Percentiles rank a stretch among this genome's conserved stretches.
Conservation (phyloP, 2,888 invertebrate species). For the Arrhopalites spinosus region DNA sequence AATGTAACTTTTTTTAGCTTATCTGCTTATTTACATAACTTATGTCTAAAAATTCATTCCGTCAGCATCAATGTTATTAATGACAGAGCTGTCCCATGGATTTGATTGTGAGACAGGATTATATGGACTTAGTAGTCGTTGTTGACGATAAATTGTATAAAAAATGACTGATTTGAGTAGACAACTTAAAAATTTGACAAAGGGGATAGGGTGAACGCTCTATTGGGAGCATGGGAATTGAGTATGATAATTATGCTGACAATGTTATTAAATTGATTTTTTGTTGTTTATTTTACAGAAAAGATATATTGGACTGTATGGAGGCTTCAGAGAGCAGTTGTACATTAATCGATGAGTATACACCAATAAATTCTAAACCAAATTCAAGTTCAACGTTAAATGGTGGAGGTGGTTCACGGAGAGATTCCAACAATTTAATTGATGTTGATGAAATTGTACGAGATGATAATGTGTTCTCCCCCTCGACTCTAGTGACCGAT, state of each 20-base stretch:
- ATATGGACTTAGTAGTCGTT: no score
- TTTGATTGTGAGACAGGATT: no score
- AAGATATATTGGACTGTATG: slow-evolving; percentile 44
- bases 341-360: slow-evolving; percentile 53
- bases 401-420: slow-evolving; percentile 19
- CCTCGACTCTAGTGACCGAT: slow-evolving; percentile 2
- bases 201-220: no score
- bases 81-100: no score
- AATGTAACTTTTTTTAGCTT: no score
- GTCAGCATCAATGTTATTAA: no score
- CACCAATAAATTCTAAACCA: slow-evolving; percentile 30
- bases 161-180: no score
- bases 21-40: no score
- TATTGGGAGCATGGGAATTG: not conserved
- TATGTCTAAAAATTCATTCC: no score
- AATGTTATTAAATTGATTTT: not conserved
- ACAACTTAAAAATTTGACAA: no score
- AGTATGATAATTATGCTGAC: not conserved
- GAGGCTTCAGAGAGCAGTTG: slow-evolving; percentile 55
- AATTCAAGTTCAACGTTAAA: slow-evolving; percentile 33
- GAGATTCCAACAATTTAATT: slow-evolving; percentile 18
- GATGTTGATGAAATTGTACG: slow-evolving; percentile 7
- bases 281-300: slow-evolving; percentile 8
- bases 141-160: no score
- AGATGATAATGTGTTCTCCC: slow-evolving; percentile 37